Evolutionary conservation across 2,888 invertebrate species (phyloP), one percentile per base, ranked within the genome.

Genomic region (Drosophila neonasuta): DNA sequence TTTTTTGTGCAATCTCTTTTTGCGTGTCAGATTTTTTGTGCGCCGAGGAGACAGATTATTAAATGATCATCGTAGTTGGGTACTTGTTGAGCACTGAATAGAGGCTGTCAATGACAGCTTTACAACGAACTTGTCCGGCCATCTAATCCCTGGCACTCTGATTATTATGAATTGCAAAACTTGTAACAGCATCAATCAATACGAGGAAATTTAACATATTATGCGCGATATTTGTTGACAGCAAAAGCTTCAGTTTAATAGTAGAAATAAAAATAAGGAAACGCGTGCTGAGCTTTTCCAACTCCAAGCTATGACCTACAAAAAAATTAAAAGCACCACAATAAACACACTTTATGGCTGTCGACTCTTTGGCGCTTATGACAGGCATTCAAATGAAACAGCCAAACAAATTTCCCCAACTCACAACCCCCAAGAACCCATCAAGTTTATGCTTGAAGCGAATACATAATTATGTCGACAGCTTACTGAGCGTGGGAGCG

Each of bases 321-420:
- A 46, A 63, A 24, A 24, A 61, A 66, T 50, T 51, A 63, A 62
- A 72, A 72, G 62, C 57, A 34, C 24, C 32, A 29, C 58, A 59
- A 85, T 85, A 86, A 87, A 86, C 67, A 58, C 65, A 58, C 66
- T 74, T 87, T 84, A 82, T 75, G 65, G 79, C 61, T 66, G 75
- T 44, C 86, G 86, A 75, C 82, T 80, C 59, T 67, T 55, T 55
- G 88, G 80, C 86, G 79, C 69, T 77, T 10, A n/a, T 6, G 48
- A 10, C 59, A 59, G 39, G 60, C 58, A 60, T 62, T 58, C 39
- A 48, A 49, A 64, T 61, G 36, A 48, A 67, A 57, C 49, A 44
- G 46, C 20, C 48, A 44, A 41, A 24, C 29, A 58, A 42, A 42
- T 15, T 45, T 13, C 32, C 30, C 39, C 32, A 20, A 39, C 32